Evolutionary conservation across 2,888 invertebrate species (phyloP), one percentile per base, ranked within the genome.

Genomic region (Drosophila pegasa): DNA sequence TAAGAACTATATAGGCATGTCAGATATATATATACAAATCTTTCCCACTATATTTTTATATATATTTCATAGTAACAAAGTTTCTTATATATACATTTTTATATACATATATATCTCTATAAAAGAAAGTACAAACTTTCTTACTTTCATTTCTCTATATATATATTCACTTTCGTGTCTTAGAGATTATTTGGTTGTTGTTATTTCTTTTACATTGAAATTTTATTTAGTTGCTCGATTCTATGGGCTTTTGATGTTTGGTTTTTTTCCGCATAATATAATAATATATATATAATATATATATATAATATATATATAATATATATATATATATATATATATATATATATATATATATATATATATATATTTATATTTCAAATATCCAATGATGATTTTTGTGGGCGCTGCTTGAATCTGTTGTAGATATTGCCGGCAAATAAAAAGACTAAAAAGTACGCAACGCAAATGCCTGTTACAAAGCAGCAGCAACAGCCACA

Each of bases 371-470:
- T 16, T 25, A 9, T 45, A 27, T n/a, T 9, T n/a, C 2, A 25
- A 25, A 27, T 45, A 27, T 45, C 25, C n/a, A 38, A 52, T n/a
- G 25, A 27, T 45, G 45, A 27, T 43, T 73, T 68, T 85, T 88
- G 73, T 45, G 43, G 25, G 43, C 43, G 43, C 25, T 45, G 16
- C 25, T 45, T 43, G 74, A 55, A 82, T 82, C 55, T 80, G 85
- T 89, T 89, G 78, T 89, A 90, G 90, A 90, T 90, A 69, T 81
- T 90, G 77, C 75, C 83, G 64, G 59, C 89, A 68, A 81, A 78
- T 75, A 90, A 90, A 88, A 90, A 90, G 73, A 78, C 71, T 71
- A 87, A 90, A 82, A 90, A 89, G 78, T 89, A 88, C 80, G 67
- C 75, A 55, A 77, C 82, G 65, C 75, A 82, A 71, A 66, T 76